Base-by-base conservation (phyloP, 2,113 vertebrate genomes). In the Caloenas nicobarica region DNA sequence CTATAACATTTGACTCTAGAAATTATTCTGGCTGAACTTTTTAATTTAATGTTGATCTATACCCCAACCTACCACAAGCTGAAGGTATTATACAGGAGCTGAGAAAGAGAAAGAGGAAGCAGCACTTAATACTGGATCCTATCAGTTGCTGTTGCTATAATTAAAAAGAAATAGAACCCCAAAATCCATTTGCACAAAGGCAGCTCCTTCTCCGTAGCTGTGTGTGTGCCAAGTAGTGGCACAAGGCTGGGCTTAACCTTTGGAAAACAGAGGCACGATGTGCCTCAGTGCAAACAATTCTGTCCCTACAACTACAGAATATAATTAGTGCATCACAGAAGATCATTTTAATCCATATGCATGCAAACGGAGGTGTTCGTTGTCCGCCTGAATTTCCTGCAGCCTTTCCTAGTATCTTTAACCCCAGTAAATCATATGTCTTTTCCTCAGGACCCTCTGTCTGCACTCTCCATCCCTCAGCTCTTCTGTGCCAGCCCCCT, bases 1-100 rank as follows among this genome's bases (percentile, higher is more conserved):
- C 7, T 89, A 58, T 78, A 93, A 92, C 61, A 62, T 83, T 70
- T 93, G 68, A 74, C 77, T 91, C 78, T 57, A 58, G 88, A 96
- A 93, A 74, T 54, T 3, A 71, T 91, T 86, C 54, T 81, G 50
- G 28, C 42, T 87, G 89, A 91, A 95, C 71, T 70, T 86, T 94
- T 94, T 86, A 93, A 90, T 93, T 88, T 93, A 88, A 78, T 74
- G 68, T 77, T 86, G 86, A 78, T 96, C 80, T 78, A 22, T 80
- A 71, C 29, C 15, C 13, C 54, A 42, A 16, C 50, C 26, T 73
- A 33, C 51, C 5, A 1, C 33, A 84, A 81, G 42, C 60, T 56
- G 50, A 79, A 88, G 33, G 83, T 72, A 69, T 87, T 86, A 17
- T 36, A 46, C 10, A 56, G 60, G 26, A 93, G n/a, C 13, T 33